Evolutionary conservation across 1,140 invertebrate genomes (phyloP), one percentile per base, ranked within the genome.

Genomic region (Reticulitermes speratus): DNA sequence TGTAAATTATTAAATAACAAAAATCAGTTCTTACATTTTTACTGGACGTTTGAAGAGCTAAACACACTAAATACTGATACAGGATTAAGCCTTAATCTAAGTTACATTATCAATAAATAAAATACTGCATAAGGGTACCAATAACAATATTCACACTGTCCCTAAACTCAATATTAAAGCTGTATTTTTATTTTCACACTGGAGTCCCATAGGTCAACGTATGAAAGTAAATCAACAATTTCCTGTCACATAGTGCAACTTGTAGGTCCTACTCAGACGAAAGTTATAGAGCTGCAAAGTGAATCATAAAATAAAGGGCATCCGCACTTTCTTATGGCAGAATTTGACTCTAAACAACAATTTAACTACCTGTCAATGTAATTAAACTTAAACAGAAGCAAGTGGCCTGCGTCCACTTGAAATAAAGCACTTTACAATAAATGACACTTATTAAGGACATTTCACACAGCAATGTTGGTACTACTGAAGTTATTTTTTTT

Each of bases 391-490:
- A 55, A 48, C 0, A 55, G 19, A 55, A 55, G 19, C 3, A 55
- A 5, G 52, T 55, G 52, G 52, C 52, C 1, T 16, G 52, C 0
- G 52, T 16, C 52, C 14, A 55, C 52, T 55, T 55, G 52, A 55
- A 55, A 55, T 55, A 55, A 16, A 55, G 52, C n/a, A 30, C 65
- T 75, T 75, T 14, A 75, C 16, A 75, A 75, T 75, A 75, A 75
- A 75, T 75, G 25, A 30, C n/a, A 30, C 59, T 8, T 65, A 7
- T 65, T 75, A 75, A 75, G 65, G 65, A 75, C 65, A 75, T 75
- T 75, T 75, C 65, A 75, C 65, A 75, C 14, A n/a, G 65, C 65
- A 75, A 30, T 75, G 65, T 75, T 75, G 65, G 65, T 75, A 75
- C 65, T 75, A 8, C 65, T 75, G 65, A 30, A 0, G 8, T 75